These are phyloP conservation scores for Drosophila santomea DNA, from an alignment of 1,140 invertebrate species.

Conservation along the genomic window DNA sequence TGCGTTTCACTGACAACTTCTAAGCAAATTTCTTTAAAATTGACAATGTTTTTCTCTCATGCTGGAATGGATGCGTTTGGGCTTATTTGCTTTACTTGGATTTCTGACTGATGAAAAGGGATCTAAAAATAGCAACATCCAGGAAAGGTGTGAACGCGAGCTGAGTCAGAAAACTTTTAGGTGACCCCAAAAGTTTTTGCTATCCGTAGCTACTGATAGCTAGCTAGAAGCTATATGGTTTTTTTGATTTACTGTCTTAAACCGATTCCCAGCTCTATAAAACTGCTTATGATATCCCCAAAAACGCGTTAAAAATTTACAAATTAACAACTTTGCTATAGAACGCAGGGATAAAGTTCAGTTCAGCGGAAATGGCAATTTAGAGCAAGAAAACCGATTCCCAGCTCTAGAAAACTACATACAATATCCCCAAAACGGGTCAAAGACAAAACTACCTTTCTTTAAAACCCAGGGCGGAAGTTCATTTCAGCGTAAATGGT, in stretches of 20 bases:
- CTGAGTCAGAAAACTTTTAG: conserved; percentile 12
- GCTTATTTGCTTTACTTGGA: conserved; percentile 41
- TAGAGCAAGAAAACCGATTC: too few relatives aligned
- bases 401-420: conserved; percentile 22
- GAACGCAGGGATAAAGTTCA: too few relatives aligned
- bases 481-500: conserved; percentile 14
- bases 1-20: conserved; percentile 67
- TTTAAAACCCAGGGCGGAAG: conserved; percentile 23
- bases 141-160: conserved; percentile 8
- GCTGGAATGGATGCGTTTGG: conserved; percentile 32
- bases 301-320: too few relatives aligned
- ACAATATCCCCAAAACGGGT: conserved; percentile 32
- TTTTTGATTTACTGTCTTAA: too few relatives aligned
- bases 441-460: conserved; percentile 61
- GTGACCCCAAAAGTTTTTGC: conserved; percentile 8
- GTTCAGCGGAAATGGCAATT: too few relatives aligned
- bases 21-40: conserved; percentile 64
- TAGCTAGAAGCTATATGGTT: too few relatives aligned
- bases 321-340: too few relatives aligned
- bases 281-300: conserved; percentile 31
- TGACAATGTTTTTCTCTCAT: conserved; percentile 38
- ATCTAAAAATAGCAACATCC: conserved; percentile 15
- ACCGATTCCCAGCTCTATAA: not conserved
- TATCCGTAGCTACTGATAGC: too few relatives aligned
- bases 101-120: conserved; percentile 15